Conservation (phyloP, 1,140 invertebrate species). For the Meloidogyne exigua region DNA sequence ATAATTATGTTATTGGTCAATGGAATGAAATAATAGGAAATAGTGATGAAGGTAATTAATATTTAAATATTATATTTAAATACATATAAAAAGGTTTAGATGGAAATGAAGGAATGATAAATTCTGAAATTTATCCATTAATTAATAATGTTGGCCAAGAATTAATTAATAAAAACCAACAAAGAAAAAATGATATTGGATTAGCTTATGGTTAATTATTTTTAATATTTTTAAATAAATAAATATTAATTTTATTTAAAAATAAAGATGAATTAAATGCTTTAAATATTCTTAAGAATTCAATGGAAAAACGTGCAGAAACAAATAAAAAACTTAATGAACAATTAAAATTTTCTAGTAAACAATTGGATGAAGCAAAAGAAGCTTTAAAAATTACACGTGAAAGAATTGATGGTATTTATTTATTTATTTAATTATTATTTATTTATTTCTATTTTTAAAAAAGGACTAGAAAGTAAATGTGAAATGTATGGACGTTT, state of each 20-base stretch:
- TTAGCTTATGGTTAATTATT: constrained; percentile 1
- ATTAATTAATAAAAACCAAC: not conserved
- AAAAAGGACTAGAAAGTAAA: constrained; percentile 13
- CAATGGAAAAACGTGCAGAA: constrained; percentile 16
- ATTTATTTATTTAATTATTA: not conserved
- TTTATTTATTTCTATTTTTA: not conserved
- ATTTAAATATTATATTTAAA: not conserved
- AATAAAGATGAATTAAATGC: constrained; percentile 15
- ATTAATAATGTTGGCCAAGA: not conserved
- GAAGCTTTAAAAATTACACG: constrained; percentile 12
- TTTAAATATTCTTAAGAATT: constrained; percentile 17
- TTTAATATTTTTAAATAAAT: not conserved
- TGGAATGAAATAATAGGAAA: not conserved
- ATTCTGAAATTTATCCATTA: not conserved
- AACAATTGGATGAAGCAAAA: constrained; percentile 5
- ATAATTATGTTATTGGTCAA: not conserved
- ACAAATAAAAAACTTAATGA: constrained; percentile 14
- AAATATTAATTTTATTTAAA: not conserved
- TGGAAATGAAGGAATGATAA: not conserved
- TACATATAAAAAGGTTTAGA: not conserved
- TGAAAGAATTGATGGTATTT: constrained; percentile 17
- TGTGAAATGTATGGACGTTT: constrained; percentile 22
- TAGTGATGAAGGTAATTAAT: not conserved
- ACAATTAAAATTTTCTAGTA: constrained; percentile 18
- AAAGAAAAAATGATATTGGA: not conserved